Conservation (phyloP, 2,113 vertebrate genomes). For the Cottus gobio region DNA sequence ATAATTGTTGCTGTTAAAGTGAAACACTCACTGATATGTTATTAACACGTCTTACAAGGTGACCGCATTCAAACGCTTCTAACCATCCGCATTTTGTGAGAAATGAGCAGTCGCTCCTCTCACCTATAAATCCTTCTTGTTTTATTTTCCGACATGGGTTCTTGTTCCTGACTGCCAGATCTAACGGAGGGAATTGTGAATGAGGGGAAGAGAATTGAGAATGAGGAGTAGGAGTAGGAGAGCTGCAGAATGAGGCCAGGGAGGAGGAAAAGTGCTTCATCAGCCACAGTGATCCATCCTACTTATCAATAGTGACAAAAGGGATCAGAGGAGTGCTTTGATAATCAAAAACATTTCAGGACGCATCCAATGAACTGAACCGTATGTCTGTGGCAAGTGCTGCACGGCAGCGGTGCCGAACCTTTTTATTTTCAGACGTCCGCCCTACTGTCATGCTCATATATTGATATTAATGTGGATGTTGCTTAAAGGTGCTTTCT, state of each 20-base stretch:
- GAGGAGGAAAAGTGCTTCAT: conserved; percentile 70
- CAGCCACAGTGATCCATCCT: conserved; percentile 53
- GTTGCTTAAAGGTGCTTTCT: neutral
- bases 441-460: neutral
- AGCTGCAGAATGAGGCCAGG: conserved; percentile 60
- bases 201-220: conserved; percentile 49
- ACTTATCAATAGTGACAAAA: conserved; percentile 45
- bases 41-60: neutral
- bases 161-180: conserved; percentile 36
- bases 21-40: neutral
- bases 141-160: conserved; percentile 6
- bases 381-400: neutral
- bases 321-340: conserved; percentile 38
- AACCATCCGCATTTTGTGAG: neutral
- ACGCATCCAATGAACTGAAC: neutral
- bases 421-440: neutral
- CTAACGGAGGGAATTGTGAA: conserved; percentile 67
- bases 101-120: neutral
- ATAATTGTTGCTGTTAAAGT: neutral
- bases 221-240: conserved; percentile 50
- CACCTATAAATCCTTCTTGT: neutral
- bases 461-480: neutral
- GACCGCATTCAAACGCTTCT: neutral
- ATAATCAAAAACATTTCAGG: conserved; percentile 4
- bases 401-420: too few relatives aligned